phyloP scores from a whole-genome alignment of 1,140 invertebrate genomes.

The Atopsyche davidsoni region DNA sequence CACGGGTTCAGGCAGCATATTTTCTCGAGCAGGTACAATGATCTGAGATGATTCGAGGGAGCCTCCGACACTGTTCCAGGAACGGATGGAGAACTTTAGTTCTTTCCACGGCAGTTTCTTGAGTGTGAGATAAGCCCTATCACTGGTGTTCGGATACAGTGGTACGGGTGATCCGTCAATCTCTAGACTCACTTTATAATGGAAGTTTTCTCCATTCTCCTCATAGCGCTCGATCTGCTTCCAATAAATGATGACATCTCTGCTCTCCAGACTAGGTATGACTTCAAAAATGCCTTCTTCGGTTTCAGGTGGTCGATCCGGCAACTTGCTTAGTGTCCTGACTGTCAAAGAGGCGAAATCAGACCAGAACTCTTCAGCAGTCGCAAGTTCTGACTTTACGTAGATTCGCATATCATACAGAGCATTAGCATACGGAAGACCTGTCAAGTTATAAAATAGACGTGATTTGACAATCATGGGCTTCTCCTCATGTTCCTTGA shows the following conservation, averaged over 20 bases:
- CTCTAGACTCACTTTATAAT: slow-evolving; percentile 5
- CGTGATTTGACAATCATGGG: slow-evolving; percentile 23
- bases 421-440: slow-evolving; percentile 57
- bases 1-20: slow-evolving; percentile 51
- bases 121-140: slow-evolving; percentile 35
- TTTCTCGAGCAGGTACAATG: slow-evolving; percentile 51
- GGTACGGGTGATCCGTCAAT: slow-evolving; percentile 2
- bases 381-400: slow-evolving; percentile 50
- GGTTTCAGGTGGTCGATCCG: slow-evolving; percentile 54
- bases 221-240: slow-evolving; percentile 55
- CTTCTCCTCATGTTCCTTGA: background rate
- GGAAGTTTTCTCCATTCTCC: slow-evolving; percentile 34
- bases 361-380: slow-evolving; percentile 56
- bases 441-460: slow-evolving; percentile 50
- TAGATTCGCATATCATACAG: slow-evolving; percentile 63
- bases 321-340: slow-evolving; percentile 53
- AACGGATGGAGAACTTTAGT: slow-evolving; percentile 41
- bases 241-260: slow-evolving; percentile 64
- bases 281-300: slow-evolving; percentile 61
- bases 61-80: slow-evolving; percentile 53
- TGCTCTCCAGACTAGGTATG: slow-evolving; percentile 42
- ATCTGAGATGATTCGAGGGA: slow-evolving; percentile 52
- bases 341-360: slow-evolving; percentile 51
- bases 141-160: background rate
- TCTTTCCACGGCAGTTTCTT: slow-evolving; percentile 34